Evolutionary conservation across 2,113 vertebrate species (phyloP).

Genomic region (Sphaerodactylus townsendi): DNA sequence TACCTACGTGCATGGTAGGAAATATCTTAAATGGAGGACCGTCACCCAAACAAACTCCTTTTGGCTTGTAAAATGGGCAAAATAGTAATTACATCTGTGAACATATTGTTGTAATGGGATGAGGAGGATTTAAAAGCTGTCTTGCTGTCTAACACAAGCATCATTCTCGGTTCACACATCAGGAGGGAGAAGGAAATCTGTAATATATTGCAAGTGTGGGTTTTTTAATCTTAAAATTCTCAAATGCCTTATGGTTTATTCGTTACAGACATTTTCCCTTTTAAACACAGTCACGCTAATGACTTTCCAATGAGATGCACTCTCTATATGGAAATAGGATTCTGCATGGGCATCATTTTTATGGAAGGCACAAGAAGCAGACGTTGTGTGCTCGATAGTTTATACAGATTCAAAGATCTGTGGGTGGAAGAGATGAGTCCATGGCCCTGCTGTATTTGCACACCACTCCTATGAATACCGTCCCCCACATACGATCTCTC

Average conservation of each 20-base stretch:
- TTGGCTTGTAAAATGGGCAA: not conserved
- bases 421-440: not conserved
- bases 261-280: not conserved
- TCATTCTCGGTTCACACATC: conserved; percentile 58
- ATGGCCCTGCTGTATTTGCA: not conserved
- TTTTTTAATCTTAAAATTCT: not conserved
- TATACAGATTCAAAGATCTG: not conserved
- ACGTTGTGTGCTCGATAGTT: not conserved
- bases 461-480: not conserved
- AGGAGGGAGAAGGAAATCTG: conserved; percentile 55
- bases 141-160: conserved; percentile 58
- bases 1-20: no score
- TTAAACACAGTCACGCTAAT: not conserved
- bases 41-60: not conserved
- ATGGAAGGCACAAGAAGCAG: not conserved
- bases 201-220: conserved; percentile 43
- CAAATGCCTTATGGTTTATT: not conserved
- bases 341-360: not conserved
- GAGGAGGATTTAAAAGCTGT: not conserved
- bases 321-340: not conserved
- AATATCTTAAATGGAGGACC: not conserved
- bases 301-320: not conserved
- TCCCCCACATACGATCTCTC: no score
- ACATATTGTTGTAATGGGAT: not conserved
- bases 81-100: not conserved